Evolutionary conservation across 2,888 invertebrate genomes (phyloP).

Genomic region (Sisyra terminalis): DNA sequence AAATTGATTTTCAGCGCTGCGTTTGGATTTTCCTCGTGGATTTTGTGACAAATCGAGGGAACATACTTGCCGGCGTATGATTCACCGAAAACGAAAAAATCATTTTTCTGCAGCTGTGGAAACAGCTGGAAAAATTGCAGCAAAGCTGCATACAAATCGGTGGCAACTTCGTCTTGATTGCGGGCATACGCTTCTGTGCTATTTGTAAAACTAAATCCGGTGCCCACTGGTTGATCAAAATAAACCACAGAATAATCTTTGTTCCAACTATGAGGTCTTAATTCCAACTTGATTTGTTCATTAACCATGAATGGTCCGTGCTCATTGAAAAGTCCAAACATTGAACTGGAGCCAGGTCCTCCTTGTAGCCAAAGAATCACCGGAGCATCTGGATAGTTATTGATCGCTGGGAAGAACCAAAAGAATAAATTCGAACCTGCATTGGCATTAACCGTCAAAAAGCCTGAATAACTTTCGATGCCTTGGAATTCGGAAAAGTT

Average conservation of each 20-base stretch:
- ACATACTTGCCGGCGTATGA: conserved; percentile 74
- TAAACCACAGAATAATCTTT: conserved; percentile 64
- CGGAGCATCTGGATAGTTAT: conserved; percentile 37
- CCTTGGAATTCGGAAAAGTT: conserved; percentile 38
- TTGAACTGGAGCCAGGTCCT: conserved; percentile 66
- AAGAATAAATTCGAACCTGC: conserved; percentile 75
- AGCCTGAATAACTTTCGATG: conserved; percentile 60
- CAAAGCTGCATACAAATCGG: conserved; percentile 58
- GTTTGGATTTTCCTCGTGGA: conserved; percentile 42
- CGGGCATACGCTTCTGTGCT: conserved; percentile 57
- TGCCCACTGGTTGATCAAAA: conserved; percentile 86
- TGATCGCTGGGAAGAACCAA: conserved; percentile 76
- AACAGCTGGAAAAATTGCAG: conserved; percentile 74
- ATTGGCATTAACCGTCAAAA: conserved; percentile 62
- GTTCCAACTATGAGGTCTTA: conserved; percentile 66
- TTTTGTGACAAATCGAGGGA: conserved; percentile 60
- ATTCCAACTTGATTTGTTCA: conserved; percentile 22
- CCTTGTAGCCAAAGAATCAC: conserved; percentile 76
- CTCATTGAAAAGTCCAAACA: conserved; percentile 69
- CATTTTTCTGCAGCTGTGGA: conserved; percentile 51
- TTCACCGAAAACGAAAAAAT: conserved; percentile 80
- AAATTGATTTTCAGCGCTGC: conserved; percentile 49
- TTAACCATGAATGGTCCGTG: conserved; percentile 59
- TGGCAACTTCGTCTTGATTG: conserved; percentile 64
- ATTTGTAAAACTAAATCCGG: conserved; percentile 81